Percentiles rank a stretch among this genome's conserved stretches.
phyloP scores from a whole-genome alignment of 2,888 invertebrate genomes.

The Cantharis rustica region DNA sequence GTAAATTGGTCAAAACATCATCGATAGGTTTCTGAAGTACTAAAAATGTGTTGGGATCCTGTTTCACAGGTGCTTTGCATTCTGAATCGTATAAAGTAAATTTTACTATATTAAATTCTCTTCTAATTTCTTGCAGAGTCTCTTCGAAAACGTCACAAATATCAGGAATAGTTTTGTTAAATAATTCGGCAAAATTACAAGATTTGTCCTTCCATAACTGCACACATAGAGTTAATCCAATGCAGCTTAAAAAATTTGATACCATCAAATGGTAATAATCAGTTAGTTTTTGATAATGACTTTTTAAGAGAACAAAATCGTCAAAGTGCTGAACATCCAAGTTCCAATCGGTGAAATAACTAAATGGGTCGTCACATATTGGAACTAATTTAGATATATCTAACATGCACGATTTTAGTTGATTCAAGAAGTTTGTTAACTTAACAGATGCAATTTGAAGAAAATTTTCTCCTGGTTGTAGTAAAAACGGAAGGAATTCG shows the following conservation, averaged over 20 bases:
- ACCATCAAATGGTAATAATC: slow-evolving; percentile 11
- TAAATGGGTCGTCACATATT: not conserved
- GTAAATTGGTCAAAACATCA: slow-evolving; percentile 11
- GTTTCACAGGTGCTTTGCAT: not conserved
- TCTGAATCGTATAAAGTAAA: not conserved
- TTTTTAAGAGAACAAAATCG: not conserved
- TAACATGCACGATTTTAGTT: not conserved
- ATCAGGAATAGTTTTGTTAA: slow-evolving; percentile 11
- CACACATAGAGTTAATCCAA: slow-evolving; percentile 16
- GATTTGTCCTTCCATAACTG: slow-evolving; percentile 14
- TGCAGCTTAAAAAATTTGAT: slow-evolving; percentile 23
- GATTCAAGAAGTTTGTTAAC: not conserved
- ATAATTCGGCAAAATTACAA: slow-evolving; percentile 8
- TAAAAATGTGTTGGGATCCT: not conserved
- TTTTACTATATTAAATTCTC: not conserved
- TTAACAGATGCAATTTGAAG: not conserved
- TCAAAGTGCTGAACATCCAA: not conserved
- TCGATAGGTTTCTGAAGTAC: not conserved
- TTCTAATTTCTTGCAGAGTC: not conserved
- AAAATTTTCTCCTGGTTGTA: not conserved
- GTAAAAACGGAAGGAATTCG: not conserved
- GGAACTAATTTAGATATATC: not conserved
- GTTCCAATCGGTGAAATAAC: not conserved
- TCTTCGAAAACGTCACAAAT: not conserved
- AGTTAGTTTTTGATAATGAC: not conserved